Evolutionary conservation across 1,140 invertebrate genomes (phyloP).

Genomic region (Drosophila kohkoa): DNA sequence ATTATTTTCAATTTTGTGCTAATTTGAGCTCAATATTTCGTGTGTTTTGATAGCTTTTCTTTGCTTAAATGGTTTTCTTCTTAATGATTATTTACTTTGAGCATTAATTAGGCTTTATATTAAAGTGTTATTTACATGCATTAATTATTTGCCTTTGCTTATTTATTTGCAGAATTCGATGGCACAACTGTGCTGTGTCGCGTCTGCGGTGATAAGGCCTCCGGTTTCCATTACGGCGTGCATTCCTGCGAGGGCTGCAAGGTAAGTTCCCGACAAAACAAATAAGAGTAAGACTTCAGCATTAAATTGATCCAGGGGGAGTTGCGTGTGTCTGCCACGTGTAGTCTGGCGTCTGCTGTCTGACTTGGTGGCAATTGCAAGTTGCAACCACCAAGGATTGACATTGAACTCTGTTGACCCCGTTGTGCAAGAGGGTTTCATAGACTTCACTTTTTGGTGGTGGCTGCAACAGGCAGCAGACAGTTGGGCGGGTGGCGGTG

Average conservation of each 20-base stretch:
- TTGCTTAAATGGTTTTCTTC: no score
- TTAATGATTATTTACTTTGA: background rate
- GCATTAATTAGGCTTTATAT: background rate
- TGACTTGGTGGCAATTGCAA: background rate
- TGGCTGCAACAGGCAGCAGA: constrained; percentile 25
- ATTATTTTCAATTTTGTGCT: no score
- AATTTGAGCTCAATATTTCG: no score
- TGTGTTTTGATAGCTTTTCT: no score
- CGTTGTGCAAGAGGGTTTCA: constrained; percentile 4
- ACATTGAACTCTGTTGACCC: constrained; percentile 81
- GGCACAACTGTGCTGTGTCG: constrained; percentile 98
- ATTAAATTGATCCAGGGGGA: background rate
- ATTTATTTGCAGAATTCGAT: constrained; percentile 96
- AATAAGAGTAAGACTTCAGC: no score
- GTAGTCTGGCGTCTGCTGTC: constrained; percentile 36
- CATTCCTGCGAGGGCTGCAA: constrained; percentile 99
- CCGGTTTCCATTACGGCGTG: constrained; percentile 99
- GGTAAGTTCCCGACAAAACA: constrained; percentile 88
- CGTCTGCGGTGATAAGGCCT: constrained; percentile 99
- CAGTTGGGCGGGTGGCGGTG: constrained; percentile 9
- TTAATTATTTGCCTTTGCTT: constrained; percentile 17
- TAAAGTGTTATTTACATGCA: background rate
- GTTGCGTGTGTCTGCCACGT: constrained; percentile 22
- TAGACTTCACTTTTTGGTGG: constrained; percentile 17
- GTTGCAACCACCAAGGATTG: constrained; percentile 63